phyloP scores from a whole-genome alignment of 2,113 vertebrate species.

The Jaculus jaculus region DNA sequence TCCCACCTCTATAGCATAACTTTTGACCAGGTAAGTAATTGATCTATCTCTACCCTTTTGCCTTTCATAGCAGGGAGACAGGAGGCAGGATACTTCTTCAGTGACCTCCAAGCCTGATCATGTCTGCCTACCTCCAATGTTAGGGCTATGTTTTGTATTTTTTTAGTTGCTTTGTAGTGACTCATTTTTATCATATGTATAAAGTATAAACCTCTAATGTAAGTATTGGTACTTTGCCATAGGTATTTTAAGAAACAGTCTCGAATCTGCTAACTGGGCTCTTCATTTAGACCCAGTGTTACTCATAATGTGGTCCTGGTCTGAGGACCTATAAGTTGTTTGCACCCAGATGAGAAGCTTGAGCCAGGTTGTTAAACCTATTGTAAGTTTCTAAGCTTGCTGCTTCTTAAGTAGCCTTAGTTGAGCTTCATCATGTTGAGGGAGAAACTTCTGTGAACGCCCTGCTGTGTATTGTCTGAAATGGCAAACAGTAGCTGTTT shows the following conservation, averaged over 20 bases:
- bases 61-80: too few relatives aligned
- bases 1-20: too few relatives aligned
- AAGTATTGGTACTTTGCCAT: slow-evolving; percentile 3
- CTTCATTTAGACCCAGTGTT: not conserved
- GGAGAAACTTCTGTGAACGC: too few relatives aligned
- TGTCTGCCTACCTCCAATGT: too few relatives aligned
- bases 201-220: not conserved
- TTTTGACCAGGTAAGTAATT: too few relatives aligned
- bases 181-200: slow-evolving; percentile 33
- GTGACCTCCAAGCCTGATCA: too few relatives aligned
- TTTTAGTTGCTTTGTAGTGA: not conserved
- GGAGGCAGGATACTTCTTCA: too few relatives aligned
- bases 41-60: too few relatives aligned
- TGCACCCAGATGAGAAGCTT: not conserved
- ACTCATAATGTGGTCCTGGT: not conserved
- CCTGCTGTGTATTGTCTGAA: not conserved
- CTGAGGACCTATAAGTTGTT: not conserved
- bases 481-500: slow-evolving; percentile 19
- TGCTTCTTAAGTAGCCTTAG: not conserved
- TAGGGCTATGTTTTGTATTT: too few relatives aligned
- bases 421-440: too few relatives aligned
- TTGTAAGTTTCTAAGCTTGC: not conserved
- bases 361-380: not conserved
- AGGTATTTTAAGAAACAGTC: not conserved
- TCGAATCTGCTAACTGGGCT: not conserved